A percentile compares a stretch with the other conserved stretches of the same genome.
phyloP scores from a whole-genome alignment of 2,888 invertebrate genomes.

The Euplagia quadripunctaria region DNA sequence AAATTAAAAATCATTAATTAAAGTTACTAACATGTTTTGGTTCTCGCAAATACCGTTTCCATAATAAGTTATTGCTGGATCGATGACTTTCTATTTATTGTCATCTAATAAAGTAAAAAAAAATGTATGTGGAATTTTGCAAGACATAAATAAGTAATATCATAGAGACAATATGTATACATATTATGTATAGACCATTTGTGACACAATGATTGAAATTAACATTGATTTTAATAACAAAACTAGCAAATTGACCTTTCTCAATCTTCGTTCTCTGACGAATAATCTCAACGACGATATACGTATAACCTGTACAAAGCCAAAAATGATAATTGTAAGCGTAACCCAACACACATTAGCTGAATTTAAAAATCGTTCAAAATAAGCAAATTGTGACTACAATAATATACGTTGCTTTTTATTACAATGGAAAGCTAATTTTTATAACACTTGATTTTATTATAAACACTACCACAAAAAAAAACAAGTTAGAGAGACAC shows the following conservation, averaged over 20 bases:
- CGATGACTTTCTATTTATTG: background rate
- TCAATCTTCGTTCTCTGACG: background rate
- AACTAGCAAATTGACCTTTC: background rate
- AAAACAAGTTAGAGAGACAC: constrained; percentile 19
- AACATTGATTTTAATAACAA: background rate
- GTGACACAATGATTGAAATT: background rate
- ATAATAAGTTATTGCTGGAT: background rate
- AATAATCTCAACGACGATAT: constrained; percentile 43
- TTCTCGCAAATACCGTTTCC: background rate
- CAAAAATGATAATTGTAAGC: constrained; percentile 23
- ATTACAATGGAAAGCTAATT: background rate
- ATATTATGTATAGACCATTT: background rate
- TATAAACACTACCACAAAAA: background rate
- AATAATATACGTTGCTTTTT: background rate
- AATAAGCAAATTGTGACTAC: background rate
- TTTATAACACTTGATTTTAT: background rate
- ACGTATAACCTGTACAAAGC: constrained; percentile 51
- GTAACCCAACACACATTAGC: background rate
- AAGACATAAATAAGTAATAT: background rate
- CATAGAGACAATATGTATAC: no score
- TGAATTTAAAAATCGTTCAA: background rate
- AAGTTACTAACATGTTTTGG: background rate
- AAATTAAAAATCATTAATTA: background rate
- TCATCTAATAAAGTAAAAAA: background rate
- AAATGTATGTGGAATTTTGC: background rate